Evolutionary conservation across 2,113 vertebrate species (phyloP).

Genomic region (Galeopterus variegatus): DNA sequence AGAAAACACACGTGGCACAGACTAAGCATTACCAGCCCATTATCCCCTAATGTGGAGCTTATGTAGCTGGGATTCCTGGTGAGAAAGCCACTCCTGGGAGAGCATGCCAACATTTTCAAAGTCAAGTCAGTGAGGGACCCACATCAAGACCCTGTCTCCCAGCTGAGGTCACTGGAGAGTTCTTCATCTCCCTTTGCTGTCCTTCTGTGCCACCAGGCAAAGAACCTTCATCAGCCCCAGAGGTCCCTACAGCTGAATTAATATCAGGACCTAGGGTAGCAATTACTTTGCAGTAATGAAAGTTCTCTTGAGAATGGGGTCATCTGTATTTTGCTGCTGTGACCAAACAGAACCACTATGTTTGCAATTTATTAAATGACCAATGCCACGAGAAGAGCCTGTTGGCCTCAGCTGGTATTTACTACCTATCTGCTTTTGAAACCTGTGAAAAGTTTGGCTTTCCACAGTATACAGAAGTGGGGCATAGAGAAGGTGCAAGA

Average conservation of each 20-base stretch:
- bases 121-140: neutral
- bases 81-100: too few relatives aligned
- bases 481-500: neutral
- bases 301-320: neutral
- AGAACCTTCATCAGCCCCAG: neutral
- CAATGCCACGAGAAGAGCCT: too few relatives aligned
- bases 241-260: neutral
- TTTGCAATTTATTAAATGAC: neutral
- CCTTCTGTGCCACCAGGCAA: neutral
- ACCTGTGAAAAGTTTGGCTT: neutral
- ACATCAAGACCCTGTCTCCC: accelerated
- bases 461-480: accelerated
- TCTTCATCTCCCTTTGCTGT: neutral
- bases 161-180: too few relatives aligned
- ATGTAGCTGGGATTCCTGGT: neutral
- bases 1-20: neutral
- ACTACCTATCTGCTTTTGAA: neutral
- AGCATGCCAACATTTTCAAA: neutral
- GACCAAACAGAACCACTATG: neutral
- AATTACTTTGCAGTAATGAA: neutral
- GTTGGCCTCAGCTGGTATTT: neutral
- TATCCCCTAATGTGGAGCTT: neutral
- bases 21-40: accelerated
- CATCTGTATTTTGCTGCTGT: neutral
- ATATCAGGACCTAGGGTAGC: neutral